Conservation (phyloP, 2,113 vertebrate species). For the Vulpes vulpes region DNA sequence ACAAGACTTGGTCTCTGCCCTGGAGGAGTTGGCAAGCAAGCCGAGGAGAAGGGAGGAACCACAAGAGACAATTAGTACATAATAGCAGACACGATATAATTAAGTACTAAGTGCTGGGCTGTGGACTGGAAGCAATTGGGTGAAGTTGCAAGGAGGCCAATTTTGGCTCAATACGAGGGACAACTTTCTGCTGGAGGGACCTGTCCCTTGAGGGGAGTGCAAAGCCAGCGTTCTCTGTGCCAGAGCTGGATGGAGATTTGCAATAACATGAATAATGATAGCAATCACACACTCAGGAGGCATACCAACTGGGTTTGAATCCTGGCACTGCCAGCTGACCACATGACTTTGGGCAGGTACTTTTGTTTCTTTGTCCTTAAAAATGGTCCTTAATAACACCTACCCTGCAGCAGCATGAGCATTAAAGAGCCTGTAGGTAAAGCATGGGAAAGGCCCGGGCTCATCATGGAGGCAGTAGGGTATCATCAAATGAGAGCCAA, state of each 20-base stretch:
- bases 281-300: not conserved
- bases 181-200: not conserved
- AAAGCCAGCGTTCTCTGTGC: not conserved
- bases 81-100: conserved; percentile 72
- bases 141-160: conserved; percentile 22
- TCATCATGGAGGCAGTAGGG: not conserved
- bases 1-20: conserved; percentile 33
- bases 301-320: not conserved
- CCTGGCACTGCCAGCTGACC: not conserved
- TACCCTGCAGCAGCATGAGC: too few species aligned
- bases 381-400: not conserved
- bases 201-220: not conserved
- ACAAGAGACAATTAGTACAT: conserved; percentile 43
- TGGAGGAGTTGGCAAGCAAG: conserved; percentile 14
- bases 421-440: not conserved
- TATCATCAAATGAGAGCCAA: not conserved
- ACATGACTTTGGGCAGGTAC: not conserved
- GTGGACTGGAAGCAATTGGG: conserved; percentile 42
- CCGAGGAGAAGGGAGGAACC: not conserved
- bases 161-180: not conserved
- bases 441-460: not conserved
- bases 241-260: not conserved
- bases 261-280: not conserved
- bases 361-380: not conserved
- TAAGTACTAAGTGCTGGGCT: conserved; percentile 66